A percentile compares a stretch with the other conserved stretches of the same genome.
These are phyloP conservation scores for Watsonalla cultraria DNA, from an alignment of 2,888 invertebrate species.

Conservation along the genomic window DNA sequence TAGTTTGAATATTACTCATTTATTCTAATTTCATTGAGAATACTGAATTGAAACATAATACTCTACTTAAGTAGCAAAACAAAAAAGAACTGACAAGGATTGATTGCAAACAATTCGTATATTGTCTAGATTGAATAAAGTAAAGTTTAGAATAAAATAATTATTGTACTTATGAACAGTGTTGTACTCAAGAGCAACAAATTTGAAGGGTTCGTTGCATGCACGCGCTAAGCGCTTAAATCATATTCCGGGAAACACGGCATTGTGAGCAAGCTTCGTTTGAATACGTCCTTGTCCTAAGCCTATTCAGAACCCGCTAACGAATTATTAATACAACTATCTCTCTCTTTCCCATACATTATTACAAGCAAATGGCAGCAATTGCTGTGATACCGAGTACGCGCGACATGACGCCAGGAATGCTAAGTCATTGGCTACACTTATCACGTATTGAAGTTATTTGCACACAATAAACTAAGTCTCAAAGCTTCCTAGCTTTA, in stretches of 20 bases:
- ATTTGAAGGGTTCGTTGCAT: constrained; percentile 17
- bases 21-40: constrained; percentile 1
- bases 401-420: neutral
- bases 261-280: constrained; percentile 35
- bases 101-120: no score
- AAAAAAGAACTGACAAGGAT: neutral
- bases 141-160: no score
- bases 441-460: neutral
- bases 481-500: neutral
- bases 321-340: neutral
- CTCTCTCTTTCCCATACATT: neutral
- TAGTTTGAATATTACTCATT: neutral
- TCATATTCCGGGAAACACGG: constrained; percentile 50
- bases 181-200: neutral
- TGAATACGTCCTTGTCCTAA: constrained; percentile 22
- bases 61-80: neutral
- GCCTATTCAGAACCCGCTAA: constrained; percentile 13
- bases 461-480: no score
- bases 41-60: no score
- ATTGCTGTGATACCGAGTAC: neutral
- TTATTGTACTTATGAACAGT: no score
- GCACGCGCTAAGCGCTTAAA: constrained; percentile 29
- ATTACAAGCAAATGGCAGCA: neutral
- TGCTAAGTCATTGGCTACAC: neutral
- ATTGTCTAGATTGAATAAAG: no score